Conservation (phyloP, 2,113 vertebrate species). For the Nansenia antarctica region DNA sequence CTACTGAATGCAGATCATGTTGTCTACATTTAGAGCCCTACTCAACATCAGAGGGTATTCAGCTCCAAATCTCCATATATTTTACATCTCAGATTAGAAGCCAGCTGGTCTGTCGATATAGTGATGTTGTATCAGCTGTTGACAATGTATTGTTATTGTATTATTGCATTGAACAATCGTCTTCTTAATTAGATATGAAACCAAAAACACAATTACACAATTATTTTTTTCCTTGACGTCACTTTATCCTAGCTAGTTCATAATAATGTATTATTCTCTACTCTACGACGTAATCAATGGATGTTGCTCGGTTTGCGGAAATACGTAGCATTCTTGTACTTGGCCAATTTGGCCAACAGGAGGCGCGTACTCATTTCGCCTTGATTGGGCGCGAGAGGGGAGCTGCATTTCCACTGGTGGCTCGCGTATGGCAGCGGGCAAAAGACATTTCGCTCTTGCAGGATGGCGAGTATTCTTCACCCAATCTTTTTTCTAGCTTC, state of each 20-base stretch:
- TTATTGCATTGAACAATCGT: no score
- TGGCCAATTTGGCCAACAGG: conserved; percentile 25
- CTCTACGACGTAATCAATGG: no score
- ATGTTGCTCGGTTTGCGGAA: conserved; percentile 1
- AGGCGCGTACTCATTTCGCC: conserved; percentile 7
- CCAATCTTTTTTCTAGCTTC: conserved; percentile 9
- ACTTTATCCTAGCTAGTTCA: conserved; percentile 1
- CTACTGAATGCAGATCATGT: no score
- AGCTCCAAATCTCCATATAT: no score
- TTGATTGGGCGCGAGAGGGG: conserved; percentile 6
- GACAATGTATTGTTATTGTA: no score
- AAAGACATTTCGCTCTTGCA: conserved; percentile 33
- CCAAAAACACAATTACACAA: no score
- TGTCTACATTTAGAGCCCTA: no score
- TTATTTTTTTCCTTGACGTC: neutral
- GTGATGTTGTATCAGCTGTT: no score
- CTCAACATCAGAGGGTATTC: no score
- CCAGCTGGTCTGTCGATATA: no score
- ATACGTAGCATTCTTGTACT: neutral
- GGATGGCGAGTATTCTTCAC: conserved; percentile 44
- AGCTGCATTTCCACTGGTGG: neutral
- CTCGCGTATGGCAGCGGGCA: conserved; percentile 41
- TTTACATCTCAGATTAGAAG: no score
- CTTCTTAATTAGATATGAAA: no score
- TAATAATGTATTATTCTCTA: neutral